Conservation (phyloP, 2,888 invertebrate genomes). For the Folsomia manolachei region DNA sequence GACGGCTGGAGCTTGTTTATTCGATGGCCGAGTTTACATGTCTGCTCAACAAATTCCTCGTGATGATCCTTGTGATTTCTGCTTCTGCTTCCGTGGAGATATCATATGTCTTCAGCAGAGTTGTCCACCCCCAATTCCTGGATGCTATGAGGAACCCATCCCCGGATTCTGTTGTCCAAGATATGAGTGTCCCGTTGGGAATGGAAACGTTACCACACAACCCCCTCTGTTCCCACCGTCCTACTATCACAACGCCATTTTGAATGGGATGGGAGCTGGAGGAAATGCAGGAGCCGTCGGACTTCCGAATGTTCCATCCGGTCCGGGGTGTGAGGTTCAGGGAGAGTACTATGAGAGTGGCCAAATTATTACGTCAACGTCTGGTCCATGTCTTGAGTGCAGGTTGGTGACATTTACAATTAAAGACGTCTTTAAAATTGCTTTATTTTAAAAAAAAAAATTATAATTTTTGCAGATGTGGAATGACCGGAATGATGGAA, state of each 20-base stretch:
- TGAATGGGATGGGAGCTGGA: slow-evolving; percentile 36
- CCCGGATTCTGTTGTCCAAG: slow-evolving; percentile 91
- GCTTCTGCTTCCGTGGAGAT: slow-evolving; percentile 94
- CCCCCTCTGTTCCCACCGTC: slow-evolving; percentile 72
- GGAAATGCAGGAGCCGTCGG: slow-evolving; percentile 19
- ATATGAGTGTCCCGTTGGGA: slow-evolving; percentile 87
- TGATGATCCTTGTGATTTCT: slow-evolving; percentile 92
- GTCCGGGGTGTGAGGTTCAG: slow-evolving; percentile 78
- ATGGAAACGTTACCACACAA: slow-evolving; percentile 77
- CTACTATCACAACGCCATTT: slow-evolving; percentile 47
- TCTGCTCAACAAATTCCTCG: slow-evolving; percentile 92
- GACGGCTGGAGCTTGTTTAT: slow-evolving; percentile 86
- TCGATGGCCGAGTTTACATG: slow-evolving; percentile 87
- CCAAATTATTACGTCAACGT: slow-evolving; percentile 77
- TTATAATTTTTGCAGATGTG: slow-evolving; percentile 74
- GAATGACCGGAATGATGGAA: slow-evolving; percentile 88
- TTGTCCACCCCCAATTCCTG: slow-evolving; percentile 88
- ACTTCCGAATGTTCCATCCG: slow-evolving; percentile 72
- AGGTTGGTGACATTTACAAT: slow-evolving; percentile 74
- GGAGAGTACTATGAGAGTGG: slow-evolving; percentile 82
- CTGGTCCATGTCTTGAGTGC: slow-evolving; percentile 91
- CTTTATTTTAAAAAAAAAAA: not conserved
- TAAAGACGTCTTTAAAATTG: not conserved
- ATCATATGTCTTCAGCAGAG: slow-evolving; percentile 93
- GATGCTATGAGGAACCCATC: slow-evolving; percentile 88